Percentiles rank a stretch among this genome's conserved stretches.
These are phyloP conservation scores for Papilio gigon DNA, from an alignment of 2,888 invertebrate genomes.

Conservation along the genomic window DNA sequence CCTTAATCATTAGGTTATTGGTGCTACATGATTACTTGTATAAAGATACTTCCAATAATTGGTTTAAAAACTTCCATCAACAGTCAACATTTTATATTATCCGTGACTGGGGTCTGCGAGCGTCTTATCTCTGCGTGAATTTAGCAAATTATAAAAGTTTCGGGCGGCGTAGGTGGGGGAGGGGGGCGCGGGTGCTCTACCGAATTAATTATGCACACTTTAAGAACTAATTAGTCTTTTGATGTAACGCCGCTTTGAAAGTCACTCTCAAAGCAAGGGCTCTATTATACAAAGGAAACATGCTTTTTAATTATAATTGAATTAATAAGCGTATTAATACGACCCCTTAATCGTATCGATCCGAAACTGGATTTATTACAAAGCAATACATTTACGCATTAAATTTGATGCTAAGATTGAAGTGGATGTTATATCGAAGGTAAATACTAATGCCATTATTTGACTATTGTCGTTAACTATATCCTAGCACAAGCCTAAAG, in stretches of 20 bases:
- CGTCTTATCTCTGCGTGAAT: constrained; percentile 12
- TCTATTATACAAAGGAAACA: background rate
- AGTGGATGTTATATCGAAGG: background rate
- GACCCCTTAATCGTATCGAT: background rate
- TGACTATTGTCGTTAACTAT: too few species aligned
- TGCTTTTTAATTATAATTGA: constrained; percentile 8
- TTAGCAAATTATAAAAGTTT: constrained; percentile 38
- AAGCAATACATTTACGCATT: background rate
- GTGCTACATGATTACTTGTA: too few species aligned
- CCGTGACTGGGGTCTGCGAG: background rate
- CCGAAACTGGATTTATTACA: background rate
- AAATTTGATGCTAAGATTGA: background rate
- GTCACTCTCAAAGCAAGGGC: constrained; percentile 11
- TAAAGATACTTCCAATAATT: constrained; percentile 6
- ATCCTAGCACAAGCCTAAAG: too few species aligned
- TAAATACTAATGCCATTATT: too few species aligned
- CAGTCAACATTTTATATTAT: constrained; percentile 16
- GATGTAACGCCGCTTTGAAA: constrained; percentile 34
- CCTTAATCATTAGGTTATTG: too few species aligned
- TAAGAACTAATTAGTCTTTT: constrained; percentile 39
- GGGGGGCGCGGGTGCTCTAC: constrained; percentile 25
- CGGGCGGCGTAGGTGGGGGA: constrained; percentile 23
- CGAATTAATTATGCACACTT: constrained; percentile 38
- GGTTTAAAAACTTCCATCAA: constrained; percentile 19
- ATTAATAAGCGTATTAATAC: constrained; percentile 1